Conservation (phyloP, 2,113 vertebrate species). For the Nettapus auritus region DNA sequence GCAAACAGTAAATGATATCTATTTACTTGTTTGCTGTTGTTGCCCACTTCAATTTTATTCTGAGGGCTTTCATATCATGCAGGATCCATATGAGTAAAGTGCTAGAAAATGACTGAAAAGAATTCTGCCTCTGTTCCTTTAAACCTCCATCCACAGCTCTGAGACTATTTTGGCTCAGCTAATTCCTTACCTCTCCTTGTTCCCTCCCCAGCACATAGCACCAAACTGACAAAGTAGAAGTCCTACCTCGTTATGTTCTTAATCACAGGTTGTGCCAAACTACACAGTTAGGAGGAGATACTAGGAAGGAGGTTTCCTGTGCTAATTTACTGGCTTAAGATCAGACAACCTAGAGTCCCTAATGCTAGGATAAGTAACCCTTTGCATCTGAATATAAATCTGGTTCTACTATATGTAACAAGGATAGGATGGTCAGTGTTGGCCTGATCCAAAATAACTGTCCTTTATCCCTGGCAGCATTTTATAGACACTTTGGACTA, state of each 20-base stretch:
- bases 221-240: neutral
- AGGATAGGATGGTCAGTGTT: neutral
- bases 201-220: neutral
- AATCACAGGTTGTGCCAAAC: neutral
- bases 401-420: neutral
- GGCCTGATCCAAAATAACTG: neutral
- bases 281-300: neutral
- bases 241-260: neutral
- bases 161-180: neutral
- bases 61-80: neutral
- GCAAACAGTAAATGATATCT: neutral
- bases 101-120: neutral
- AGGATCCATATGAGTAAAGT: neutral
- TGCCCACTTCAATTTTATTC: neutral
- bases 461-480: neutral
- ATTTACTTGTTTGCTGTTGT: neutral
- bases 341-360: rapidly evolving
- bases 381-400: neutral
- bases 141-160: neutral
- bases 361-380: neutral
- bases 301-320: neutral
- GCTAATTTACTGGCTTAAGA: neutral
- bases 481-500: neutral
- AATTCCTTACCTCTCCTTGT: neutral
- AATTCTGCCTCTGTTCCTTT: neutral